Evolutionary conservation across 2,888 invertebrate species (phyloP), one percentile per base, ranked within the genome.

Genomic region (Rambutsinella grinnellia): DNA sequence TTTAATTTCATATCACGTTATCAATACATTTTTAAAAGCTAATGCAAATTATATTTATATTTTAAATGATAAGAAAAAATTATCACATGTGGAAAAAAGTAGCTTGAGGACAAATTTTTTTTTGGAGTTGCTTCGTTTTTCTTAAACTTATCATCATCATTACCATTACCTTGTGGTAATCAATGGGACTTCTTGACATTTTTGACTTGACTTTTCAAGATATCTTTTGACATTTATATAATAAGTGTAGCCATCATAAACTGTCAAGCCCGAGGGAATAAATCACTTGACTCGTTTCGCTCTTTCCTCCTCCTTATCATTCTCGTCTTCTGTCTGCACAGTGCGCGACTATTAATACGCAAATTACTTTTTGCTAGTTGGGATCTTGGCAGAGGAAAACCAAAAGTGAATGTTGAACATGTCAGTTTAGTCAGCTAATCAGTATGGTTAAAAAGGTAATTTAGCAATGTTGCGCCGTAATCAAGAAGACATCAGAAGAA

Each of bases 341-440:
- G 36, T 8, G 36, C 36, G 13, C 6, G 36, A 36, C 36, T 36
- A 36, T 36, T 36, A 36, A 36, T 36, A 36, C 36, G 36, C 36
- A 36, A 36, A 36, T 36, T 36, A 36, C 36, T 36, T 36, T 13
- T 36, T 36, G 36, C 6, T 36, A 36, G 13, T 5, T 36, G 36
- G 36, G 13, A 36, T 36, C 36, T 36, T 8, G 13, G 36, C 36
- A 13, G 13, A 36, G 36, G 6, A 36, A 36, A 36, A 36, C 13
- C 5, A 36, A 36, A 36, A 63, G 63, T 63, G 63, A 63, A 63
- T 63, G 63, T 63, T 46, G 19, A 49, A 49, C 47, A 49, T 63
- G 63, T 63, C 63, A 63, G 63, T 63, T 63, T 63, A 36, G 63
- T 63, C 63, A 63, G 49, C 51, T 51, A 51, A n/a, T 6, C n/a